Evolutionary conservation across 2,113 vertebrate genomes (phyloP).

Genomic region (Aegotheles bennettii): DNA sequence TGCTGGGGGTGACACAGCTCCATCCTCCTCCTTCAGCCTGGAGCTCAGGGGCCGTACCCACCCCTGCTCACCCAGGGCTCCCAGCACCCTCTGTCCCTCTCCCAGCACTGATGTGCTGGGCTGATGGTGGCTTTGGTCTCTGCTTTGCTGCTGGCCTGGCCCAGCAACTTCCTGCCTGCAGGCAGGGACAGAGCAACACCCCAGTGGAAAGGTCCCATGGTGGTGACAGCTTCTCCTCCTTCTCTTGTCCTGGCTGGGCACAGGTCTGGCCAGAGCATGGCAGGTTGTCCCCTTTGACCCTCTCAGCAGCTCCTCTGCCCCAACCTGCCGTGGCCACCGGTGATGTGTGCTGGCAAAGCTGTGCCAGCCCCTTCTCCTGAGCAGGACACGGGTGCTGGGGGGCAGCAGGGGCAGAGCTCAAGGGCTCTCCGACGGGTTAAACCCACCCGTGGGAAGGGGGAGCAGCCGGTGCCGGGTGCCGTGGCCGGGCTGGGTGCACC

Average conservation of each 20-base stretch:
- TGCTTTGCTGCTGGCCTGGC: background rate
- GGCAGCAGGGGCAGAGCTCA: background rate
- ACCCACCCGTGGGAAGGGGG: accelerated
- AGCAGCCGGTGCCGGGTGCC: accelerated
- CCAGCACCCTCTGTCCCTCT: background rate
- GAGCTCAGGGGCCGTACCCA: too few relatives aligned
- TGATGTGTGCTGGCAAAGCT: accelerated
- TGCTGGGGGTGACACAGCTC: background rate
- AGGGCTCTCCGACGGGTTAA: background rate
- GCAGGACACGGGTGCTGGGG: background rate
- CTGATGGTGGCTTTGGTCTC: background rate
- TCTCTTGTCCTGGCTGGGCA: too few relatives aligned
- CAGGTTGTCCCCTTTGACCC: background rate
- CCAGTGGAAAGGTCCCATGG: background rate
- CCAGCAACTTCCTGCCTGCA: background rate
- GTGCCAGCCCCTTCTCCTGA: accelerated
- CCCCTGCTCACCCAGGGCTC: background rate
- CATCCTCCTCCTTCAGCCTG: background rate
- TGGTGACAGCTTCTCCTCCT: too few relatives aligned
- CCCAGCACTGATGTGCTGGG: accelerated
- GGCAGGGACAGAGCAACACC: background rate
- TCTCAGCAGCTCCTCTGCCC: too few relatives aligned
- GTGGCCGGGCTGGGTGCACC: too few relatives aligned
- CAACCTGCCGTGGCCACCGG: too few relatives aligned
- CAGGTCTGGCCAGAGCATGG: background rate